These are phyloP conservation scores for Epsilonema sp. DNA, from an alignment of 2,888 invertebrate genomes.

Conservation along the genomic window DNA sequence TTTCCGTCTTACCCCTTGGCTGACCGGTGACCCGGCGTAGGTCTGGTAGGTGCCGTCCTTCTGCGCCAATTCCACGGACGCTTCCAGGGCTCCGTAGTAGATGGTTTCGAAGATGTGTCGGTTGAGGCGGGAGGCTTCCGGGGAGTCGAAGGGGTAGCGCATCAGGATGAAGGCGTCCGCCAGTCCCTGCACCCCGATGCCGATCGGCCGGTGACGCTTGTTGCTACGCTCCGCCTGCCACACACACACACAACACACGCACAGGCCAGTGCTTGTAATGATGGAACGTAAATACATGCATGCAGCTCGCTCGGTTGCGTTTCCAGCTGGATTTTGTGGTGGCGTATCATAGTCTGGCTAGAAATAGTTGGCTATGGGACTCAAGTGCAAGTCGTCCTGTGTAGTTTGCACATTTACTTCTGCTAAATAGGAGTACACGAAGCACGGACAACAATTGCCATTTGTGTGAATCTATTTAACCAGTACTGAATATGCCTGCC, in stretches of 20 bases:
- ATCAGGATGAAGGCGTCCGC: constrained; percentile 88
- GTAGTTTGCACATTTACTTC: too few species aligned
- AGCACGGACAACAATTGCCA: too few species aligned
- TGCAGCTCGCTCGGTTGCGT: neutral
- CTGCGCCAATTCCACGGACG: constrained; percentile 78
- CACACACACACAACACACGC: neutral
- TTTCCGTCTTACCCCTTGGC: constrained; percentile 63
- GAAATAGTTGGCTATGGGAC: too few species aligned
- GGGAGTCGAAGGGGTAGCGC: constrained; percentile 76
- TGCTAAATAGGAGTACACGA: too few species aligned
- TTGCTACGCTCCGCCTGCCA: constrained; percentile 49
- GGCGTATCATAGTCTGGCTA: too few species aligned
- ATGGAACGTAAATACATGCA: too few species aligned
- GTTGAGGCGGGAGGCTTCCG: constrained; percentile 62
- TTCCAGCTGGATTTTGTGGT: too few species aligned
- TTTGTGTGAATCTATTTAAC: too few species aligned
- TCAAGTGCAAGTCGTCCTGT: too few species aligned
- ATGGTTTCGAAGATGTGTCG: constrained; percentile 92
- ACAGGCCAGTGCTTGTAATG: too few species aligned
- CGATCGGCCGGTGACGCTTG: constrained; percentile 47
- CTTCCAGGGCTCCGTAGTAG: constrained; percentile 86
- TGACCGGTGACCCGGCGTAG: constrained; percentile 72
- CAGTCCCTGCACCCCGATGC: constrained; percentile 86
- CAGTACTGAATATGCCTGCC: too few species aligned
- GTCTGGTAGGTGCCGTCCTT: constrained; percentile 62